These are phyloP conservation scores for Probosciger aterrimus DNA, from an alignment of 2,113 vertebrate species.

Conservation along the genomic window DNA sequence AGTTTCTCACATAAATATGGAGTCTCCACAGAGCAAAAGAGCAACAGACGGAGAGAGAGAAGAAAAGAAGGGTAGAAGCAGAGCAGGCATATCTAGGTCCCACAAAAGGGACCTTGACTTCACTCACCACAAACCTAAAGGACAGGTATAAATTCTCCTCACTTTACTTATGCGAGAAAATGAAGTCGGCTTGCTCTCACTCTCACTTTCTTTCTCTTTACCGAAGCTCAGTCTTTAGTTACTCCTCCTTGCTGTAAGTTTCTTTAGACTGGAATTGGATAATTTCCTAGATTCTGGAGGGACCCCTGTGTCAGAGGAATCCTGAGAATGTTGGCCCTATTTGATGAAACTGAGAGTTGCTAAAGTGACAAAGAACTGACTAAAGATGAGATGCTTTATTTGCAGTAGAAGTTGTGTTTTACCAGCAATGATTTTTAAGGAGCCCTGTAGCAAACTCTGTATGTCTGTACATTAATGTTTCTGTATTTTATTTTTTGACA, in stretches of 20 bases:
- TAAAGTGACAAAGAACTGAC: neutral
- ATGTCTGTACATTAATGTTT: neutral
- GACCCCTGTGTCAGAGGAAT: neutral
- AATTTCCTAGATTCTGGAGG: neutral
- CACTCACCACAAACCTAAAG: neutral
- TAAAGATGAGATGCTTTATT: neutral
- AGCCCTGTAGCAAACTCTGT: neutral
- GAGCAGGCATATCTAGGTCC: neutral
- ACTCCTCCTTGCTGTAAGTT: neutral
- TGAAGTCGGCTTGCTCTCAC: fast-evolving
- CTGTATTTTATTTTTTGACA: neutral
- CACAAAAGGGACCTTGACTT: neutral
- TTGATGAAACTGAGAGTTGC: neutral
- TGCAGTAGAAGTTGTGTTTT: neutral
- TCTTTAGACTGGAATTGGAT: neutral
- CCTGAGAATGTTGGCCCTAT: neutral
- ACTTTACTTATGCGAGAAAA: neutral
- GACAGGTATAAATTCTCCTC: neutral
- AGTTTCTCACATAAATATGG: neutral
- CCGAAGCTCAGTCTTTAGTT: neutral
- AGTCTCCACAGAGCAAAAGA: neutral
- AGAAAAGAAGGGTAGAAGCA: neutral
- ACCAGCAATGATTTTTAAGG: neutral
- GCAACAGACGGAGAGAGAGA: neutral
- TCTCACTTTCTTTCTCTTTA: neutral